Base-by-base conservation (phyloP, 2,888 invertebrate genomes). In the Drosophila pegasa region DNA sequence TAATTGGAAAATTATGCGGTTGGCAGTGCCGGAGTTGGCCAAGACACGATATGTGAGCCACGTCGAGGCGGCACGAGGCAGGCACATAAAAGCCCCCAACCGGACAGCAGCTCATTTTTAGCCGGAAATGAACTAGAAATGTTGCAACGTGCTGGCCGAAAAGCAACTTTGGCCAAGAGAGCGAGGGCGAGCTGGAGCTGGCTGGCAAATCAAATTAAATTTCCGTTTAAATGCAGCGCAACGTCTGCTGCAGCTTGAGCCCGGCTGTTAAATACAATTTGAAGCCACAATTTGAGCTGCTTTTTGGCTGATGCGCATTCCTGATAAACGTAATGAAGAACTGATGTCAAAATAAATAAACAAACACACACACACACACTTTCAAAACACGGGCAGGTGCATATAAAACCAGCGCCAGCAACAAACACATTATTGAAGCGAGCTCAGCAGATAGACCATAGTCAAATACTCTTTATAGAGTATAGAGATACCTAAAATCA, bases 111-210 rank as follows among this genome's bases (percentile, higher is more conserved):
- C 87, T 82, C 86, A 85, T 87, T 84, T 85, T 86, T 78, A 74
- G 78, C 78, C 78, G 88, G 85, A 85, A 85, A 87, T 85, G 76
- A 85, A 85, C 83, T 77, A 85, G 87, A 85, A 85, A 85, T 78
- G 80, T 85, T 78, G 85, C 70, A 69, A 60, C 58, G 65, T 76
- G 64, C 62, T 61, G 60, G 47, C 54, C 66, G 61, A 66, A 79
- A 71, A 43, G 51, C 72, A 81, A 81, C 79, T 78, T 80, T 78
- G 75, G 58, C 69, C 63, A 45, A 22, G 25, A 31, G 6, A 38
- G 37, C 2, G 18, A 16, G 9, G 3, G n/a, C 2, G 48, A 9
- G 20, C 8, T 14, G n/a, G 22, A 27, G 16, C n/a, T 48, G 48
- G 51, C 22, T 61, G 60, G 40, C 64, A 72, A 87, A 80, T 80